Evolutionary conservation across 2,888 invertebrate species (phyloP).

Genomic region (Eupeodes luniger): DNA sequence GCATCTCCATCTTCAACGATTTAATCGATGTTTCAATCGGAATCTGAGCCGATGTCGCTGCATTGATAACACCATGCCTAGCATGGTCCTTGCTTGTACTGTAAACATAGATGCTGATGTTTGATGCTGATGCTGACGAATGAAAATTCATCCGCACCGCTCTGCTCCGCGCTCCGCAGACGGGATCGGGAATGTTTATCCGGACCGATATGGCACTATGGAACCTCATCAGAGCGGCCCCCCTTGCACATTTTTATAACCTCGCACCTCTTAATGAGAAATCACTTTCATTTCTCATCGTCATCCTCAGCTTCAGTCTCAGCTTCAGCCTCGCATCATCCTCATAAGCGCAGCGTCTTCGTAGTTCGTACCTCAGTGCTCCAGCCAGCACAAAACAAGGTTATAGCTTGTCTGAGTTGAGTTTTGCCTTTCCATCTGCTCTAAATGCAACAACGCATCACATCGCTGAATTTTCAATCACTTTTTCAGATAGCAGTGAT

Average conservation of each 20-base stretch:
- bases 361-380: not conserved
- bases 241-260: slow-evolving; percentile 57
- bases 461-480: slow-evolving; percentile 70
- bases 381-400: slow-evolving; percentile 14
- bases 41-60: slow-evolving; percentile 71
- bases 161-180: not conserved
- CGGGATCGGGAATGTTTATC: slow-evolving; percentile 72
- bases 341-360: too few species aligned
- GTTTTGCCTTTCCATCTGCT: slow-evolving; percentile 30
- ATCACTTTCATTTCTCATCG: slow-evolving; percentile 75
- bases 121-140: slow-evolving; percentile 8
- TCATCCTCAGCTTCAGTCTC: not conserved
- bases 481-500: slow-evolving; percentile 32
- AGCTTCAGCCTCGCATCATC: too few species aligned
- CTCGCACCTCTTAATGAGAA: slow-evolving; percentile 76
- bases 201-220: slow-evolving; percentile 72
- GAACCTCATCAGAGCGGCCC: slow-evolving; percentile 13
- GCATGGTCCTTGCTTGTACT: slow-evolving; percentile 67
- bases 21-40: slow-evolving; percentile 74
- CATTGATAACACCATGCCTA: slow-evolving; percentile 76
- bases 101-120: slow-evolving; percentile 50
- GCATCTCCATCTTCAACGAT: slow-evolving; percentile 70
- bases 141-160: slow-evolving; percentile 54
- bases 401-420: slow-evolving; percentile 32
- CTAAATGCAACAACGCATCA: slow-evolving; percentile 40